These are phyloP conservation scores for Gadopsis marmoratus DNA, from an alignment of 2,797 vertebrate species.

Conservation along the genomic window DNA sequence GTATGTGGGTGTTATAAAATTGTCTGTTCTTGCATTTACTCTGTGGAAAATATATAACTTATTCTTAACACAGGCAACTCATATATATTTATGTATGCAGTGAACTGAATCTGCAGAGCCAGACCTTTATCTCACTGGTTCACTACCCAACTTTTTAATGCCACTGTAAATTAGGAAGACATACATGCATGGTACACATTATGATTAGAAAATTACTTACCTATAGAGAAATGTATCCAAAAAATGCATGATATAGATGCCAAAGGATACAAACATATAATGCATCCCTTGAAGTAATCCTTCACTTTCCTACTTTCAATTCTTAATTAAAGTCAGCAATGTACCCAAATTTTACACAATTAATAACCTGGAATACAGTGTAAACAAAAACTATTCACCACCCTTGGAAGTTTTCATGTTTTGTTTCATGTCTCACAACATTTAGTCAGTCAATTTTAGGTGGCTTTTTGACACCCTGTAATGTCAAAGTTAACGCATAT, in stretches of 20 bases:
- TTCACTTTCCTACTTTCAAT: background rate
- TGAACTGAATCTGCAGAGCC: background rate
- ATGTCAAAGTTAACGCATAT: background rate
- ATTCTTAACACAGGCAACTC: slow-evolving; percentile 29
- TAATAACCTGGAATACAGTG: background rate
- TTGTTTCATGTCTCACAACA: background rate
- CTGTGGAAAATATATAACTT: background rate
- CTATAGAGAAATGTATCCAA: background rate
- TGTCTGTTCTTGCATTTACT: slow-evolving; percentile 12
- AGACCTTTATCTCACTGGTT: background rate
- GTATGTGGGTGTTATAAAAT: slow-evolving; percentile 28
- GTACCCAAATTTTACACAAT: background rate
- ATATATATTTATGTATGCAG: slow-evolving; percentile 14
- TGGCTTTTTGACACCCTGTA: background rate
- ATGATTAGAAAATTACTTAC: background rate
- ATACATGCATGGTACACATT: background rate
- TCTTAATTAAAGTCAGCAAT: background rate
- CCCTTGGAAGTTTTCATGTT: background rate
- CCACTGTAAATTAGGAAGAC: background rate
- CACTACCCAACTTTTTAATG: background rate
- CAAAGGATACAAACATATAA: too few relatives aligned
- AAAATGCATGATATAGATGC: too few relatives aligned
- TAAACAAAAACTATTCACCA: background rate
- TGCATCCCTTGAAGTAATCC: background rate
- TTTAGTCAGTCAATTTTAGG: background rate